phyloP scores from a whole-genome alignment of 2,797 vertebrate genomes.

The Decapterus maruadsi region DNA sequence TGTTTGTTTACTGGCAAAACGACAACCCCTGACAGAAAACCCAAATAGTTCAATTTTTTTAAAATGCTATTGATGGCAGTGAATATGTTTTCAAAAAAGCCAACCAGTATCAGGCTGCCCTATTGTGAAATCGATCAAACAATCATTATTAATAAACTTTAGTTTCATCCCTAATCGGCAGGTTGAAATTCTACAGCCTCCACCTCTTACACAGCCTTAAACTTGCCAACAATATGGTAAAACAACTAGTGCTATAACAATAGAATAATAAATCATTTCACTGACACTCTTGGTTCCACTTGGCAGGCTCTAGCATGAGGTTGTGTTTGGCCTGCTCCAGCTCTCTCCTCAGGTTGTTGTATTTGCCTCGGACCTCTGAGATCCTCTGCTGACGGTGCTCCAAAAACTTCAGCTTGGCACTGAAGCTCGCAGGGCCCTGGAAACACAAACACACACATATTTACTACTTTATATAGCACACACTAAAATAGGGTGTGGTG shows the following conservation, averaged over 20 bases:
- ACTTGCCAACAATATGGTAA: no score
- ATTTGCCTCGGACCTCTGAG: slow-evolving; percentile 90
- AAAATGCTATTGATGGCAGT: not conserved
- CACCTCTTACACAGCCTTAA: not conserved
- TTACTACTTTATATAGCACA: no score
- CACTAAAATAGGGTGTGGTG: no score
- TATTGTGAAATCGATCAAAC: not conserved
- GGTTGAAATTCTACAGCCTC: not conserved
- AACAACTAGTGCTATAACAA: no score
- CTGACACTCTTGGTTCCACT: slow-evolving; percentile 95
- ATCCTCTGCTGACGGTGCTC: slow-evolving; percentile 93
- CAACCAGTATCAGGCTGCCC: not conserved
- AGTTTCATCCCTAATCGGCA: no score
- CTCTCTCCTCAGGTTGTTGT: slow-evolving; percentile 91
- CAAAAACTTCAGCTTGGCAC: slow-evolving; percentile 92
- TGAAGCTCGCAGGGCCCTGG: slow-evolving; percentile 91
- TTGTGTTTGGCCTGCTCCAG: slow-evolving; percentile 90
- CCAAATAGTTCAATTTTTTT: not conserved
- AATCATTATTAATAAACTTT: not conserved
- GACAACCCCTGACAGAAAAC: not conserved
- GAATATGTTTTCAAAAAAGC: no score
- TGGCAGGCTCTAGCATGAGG: slow-evolving; percentile 91
- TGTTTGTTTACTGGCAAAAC: not conserved
- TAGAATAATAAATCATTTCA: not conserved
- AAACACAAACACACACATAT: slow-evolving; percentile 26